phyloP scores from a whole-genome alignment of 2,113 vertebrate genomes.

The Calyptomena viridis region DNA sequence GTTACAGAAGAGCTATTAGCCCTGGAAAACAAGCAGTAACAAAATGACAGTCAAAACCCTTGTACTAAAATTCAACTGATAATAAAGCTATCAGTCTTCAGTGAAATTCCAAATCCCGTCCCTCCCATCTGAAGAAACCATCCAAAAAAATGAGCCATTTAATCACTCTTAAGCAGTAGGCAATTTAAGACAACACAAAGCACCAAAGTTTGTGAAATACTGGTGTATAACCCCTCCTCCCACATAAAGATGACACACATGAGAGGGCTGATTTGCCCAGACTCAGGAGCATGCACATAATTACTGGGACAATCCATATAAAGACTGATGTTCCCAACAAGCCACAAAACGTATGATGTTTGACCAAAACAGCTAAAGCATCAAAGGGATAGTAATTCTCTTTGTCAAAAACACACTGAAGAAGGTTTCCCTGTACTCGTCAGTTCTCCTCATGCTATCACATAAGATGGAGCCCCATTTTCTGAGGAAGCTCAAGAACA shows the following conservation, averaged over 20 bases:
- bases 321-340: background rate
- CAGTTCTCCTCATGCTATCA: background rate
- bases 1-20: background rate
- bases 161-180: background rate
- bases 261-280: background rate
- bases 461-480: background rate
- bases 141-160: background rate
- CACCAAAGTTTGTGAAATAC: background rate
- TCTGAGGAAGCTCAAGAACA: background rate
- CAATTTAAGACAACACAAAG: background rate
- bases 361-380: background rate
- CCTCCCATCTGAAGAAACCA: background rate
- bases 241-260: background rate
- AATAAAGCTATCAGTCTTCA: background rate
- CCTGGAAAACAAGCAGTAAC: background rate
- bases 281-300: background rate
- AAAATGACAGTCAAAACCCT: background rate
- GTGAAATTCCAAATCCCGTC: background rate
- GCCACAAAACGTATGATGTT: background rate
- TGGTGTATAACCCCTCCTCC: background rate
- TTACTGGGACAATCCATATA: background rate
- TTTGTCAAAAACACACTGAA: background rate
- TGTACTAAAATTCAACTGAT: background rate
- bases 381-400: background rate
- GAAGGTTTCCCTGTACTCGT: background rate